Base-by-base conservation (phyloP, 2,113 vertebrate species). In the Rhinolophus ferrumequinum region DNA sequence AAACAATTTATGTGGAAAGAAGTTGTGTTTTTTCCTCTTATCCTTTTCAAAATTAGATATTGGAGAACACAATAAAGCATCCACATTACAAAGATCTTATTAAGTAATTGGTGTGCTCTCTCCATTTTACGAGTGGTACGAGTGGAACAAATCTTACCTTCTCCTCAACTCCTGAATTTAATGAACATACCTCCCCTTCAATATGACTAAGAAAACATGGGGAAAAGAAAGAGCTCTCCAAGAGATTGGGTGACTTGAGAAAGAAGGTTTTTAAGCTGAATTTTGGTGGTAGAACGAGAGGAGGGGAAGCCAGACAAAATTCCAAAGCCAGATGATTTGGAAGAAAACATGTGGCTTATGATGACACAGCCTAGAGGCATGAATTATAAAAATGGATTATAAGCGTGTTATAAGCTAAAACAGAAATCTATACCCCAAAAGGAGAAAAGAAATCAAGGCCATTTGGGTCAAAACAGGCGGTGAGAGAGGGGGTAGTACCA, bases 1-100 rank as follows among this genome's bases (percentile, higher is more conserved):
- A 95, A 24, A 44, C 94, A 97, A 38, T 84, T 88, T 87, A 80
- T 84, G 91, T 11, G 47, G 69, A 82, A 97, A 96, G 9, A 89
- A 77, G 35, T 66, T 96, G 22, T n/a, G 13, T 38, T 90, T 33
- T 72, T 33, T 21, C 10, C 60, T 30, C 38, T 28, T 28, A 18
- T 47, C 22, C 44, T 88, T 96, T 94, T 91, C 58, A 93, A 90
- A 96, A 88, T 72, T 54, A 90, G 52, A 54, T 60, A 93, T 89
- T 88, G 94, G 96, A 93, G 12, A 88, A n/a, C 33, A 60, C 83
- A 70, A 35, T 6, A 66, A 1, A 58, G 72, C 47, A 6, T 15
- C 69, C 66, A 56, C 24, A 77, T 33, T 76, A 72, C 6, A 6
- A 89, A 76, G 16, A 26, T 96, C 94, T 95, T 83, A 90, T 75